Evolutionary conservation across 2,888 invertebrate species (phyloP).

Genomic region (Listrodromus nycthemerus): DNA sequence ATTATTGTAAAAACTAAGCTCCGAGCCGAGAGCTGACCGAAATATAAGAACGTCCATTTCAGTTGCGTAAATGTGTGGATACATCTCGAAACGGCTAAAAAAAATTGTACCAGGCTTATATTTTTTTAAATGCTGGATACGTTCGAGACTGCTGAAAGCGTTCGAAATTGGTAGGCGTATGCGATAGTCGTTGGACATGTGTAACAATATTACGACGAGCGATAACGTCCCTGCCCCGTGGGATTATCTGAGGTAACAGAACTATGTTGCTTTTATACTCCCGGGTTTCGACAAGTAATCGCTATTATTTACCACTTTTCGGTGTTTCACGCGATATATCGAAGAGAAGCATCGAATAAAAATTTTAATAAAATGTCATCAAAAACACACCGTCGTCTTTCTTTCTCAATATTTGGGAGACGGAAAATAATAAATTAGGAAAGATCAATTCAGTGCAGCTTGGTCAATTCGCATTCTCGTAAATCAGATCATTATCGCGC

Average conservation of each 20-base stretch:
- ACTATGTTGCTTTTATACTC: constrained; percentile 5
- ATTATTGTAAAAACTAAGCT: background rate
- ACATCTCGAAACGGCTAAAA: background rate
- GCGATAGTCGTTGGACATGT: constrained; percentile 12
- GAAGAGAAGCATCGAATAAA: background rate
- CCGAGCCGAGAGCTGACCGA: no score
- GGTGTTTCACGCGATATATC: background rate
- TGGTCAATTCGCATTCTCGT: constrained; percentile 23
- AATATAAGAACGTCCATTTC: no score
- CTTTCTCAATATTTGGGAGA: background rate
- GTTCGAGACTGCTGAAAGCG: background rate
- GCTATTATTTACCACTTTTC: constrained; percentile 20
- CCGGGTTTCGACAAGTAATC: constrained; percentile 4
- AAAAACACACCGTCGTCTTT: background rate
- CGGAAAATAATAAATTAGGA: background rate
- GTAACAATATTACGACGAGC: constrained; percentile 23
- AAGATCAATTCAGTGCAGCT: background rate
- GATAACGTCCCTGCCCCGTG: constrained; percentile 32
- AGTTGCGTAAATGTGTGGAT: no score
- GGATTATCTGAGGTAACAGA: constrained; percentile 31
- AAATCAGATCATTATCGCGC: constrained; percentile 57
- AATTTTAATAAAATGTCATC: background rate
- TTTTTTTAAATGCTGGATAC: background rate
- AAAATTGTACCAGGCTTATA: background rate
- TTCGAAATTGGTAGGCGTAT: constrained; percentile 40